Percentiles rank a stretch among this genome's conserved stretches.
These are phyloP conservation scores for Leguminivora glycinivorella DNA, from an alignment of 1,140 invertebrate species.

Conservation along the genomic window DNA sequence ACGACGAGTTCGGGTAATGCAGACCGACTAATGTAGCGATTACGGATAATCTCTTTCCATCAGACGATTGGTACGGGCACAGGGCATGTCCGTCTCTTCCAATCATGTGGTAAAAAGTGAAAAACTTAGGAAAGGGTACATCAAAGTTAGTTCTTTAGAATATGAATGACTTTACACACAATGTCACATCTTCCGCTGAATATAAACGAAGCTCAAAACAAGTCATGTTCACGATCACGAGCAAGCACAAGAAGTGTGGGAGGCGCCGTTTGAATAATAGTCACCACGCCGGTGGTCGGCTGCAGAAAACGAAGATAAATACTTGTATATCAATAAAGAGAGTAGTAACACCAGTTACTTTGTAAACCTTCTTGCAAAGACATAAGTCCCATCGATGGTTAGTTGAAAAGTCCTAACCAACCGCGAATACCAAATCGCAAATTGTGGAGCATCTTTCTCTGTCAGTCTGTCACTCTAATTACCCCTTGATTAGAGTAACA, in stretches of 20 bases:
- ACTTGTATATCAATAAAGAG: too few relatives aligned
- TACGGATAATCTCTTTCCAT: not conserved
- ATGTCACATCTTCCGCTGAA: not conserved
- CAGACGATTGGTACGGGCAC: too few relatives aligned
- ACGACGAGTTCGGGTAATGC: not conserved
- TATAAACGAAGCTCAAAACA: not conserved
- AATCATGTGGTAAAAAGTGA: too few relatives aligned
- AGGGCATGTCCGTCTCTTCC: too few relatives aligned
- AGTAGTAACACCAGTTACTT: not conserved
- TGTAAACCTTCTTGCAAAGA: too few relatives aligned
- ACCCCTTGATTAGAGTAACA: too few relatives aligned
- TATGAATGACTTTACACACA: not conserved
- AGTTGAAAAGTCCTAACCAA: too few relatives aligned
- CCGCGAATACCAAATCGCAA: too few relatives aligned
- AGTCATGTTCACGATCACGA: not conserved
- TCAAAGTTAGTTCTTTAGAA: not conserved
- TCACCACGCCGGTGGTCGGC: not conserved
- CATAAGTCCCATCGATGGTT: too few relatives aligned
- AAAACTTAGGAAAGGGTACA: not conserved
- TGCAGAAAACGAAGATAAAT: not conserved
- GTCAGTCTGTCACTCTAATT: too few relatives aligned
- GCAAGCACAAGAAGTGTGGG: not conserved
- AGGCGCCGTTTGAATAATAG: not conserved
- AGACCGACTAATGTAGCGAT: not conserved
- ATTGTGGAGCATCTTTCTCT: too few relatives aligned